Evolutionary conservation across 1,140 invertebrate species (phyloP).

Genomic region (Trachymyrmex septentrionalis): DNA sequence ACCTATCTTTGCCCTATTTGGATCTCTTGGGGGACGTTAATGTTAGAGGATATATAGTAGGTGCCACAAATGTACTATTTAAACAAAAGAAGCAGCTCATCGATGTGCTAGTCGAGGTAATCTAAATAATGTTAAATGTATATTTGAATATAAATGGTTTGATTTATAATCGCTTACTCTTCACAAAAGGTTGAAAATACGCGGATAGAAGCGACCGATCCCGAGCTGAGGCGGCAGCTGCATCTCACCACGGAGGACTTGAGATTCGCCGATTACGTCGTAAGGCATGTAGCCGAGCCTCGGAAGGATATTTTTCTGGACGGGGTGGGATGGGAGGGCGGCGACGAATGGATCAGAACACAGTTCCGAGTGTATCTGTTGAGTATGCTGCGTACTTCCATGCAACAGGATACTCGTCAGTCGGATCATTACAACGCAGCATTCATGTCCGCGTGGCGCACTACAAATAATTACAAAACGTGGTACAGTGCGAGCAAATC

Average conservation of each 20-base stretch:
- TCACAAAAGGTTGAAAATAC: conserved; percentile 89
- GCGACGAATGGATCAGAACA: conserved; percentile 97
- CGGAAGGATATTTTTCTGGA: conserved; percentile 93
- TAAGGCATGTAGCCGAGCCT: conserved; percentile 93
- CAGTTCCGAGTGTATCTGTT: conserved; percentile 98
- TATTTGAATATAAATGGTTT: background rate
- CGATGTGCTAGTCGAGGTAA: conserved; percentile 96
- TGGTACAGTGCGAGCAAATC: conserved; percentile 91
- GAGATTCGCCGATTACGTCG: conserved; percentile 97
- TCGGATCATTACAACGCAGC: conserved; percentile 95
- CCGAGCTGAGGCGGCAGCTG: conserved; percentile 93
- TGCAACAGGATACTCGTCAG: conserved; percentile 92
- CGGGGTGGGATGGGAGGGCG: conserved; percentile 95
- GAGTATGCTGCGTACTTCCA: conserved; percentile 93
- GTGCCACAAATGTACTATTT: conserved; percentile 99
- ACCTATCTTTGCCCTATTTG: conserved; percentile 97
- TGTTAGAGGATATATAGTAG: conserved; percentile 96
- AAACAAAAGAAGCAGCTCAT: conserved; percentile 97
- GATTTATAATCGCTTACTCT: conserved; percentile 3
- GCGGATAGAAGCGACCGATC: conserved; percentile 95
- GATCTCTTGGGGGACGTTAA: conserved; percentile 96
- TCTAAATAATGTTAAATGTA: conserved; percentile 30
- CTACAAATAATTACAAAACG: conserved; percentile 95
- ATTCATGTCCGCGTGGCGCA: conserved; percentile 95
- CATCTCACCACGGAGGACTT: conserved; percentile 97